Percentiles rank a stretch among this genome's conserved stretches.
phyloP scores from a whole-genome alignment of 1,140 invertebrate species.

The Drosophila rufa region DNA sequence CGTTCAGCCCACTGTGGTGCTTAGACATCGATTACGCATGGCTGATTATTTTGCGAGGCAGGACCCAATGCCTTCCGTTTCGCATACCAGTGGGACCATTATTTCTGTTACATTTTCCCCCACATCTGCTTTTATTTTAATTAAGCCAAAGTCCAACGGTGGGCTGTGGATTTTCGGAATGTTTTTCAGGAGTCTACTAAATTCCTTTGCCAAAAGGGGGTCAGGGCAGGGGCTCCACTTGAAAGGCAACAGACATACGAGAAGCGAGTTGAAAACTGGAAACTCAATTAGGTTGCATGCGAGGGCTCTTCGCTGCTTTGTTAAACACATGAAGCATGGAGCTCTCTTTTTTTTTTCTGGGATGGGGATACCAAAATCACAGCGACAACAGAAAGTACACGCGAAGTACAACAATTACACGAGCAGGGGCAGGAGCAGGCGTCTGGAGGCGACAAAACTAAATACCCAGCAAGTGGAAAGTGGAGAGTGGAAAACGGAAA shows the following conservation, averaged over 20 bases:
- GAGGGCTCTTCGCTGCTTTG: slow-evolving; percentile 65
- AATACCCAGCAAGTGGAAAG: slow-evolving; percentile 81
- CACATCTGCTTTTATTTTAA: slow-evolving; percentile 38
- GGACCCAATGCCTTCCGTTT: slow-evolving; percentile 39
- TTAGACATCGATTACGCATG: slow-evolving; percentile 16
- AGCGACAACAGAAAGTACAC: slow-evolving; percentile 80
- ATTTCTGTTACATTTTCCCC: slow-evolving; percentile 31
- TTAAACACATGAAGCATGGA: slow-evolving; percentile 66
- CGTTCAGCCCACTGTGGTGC: slow-evolving; percentile 15
- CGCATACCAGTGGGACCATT: slow-evolving; percentile 43
- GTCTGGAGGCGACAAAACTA: slow-evolving; percentile 50
- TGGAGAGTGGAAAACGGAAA: slow-evolving; percentile 80
- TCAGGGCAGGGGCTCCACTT: slow-evolving; percentile 8
- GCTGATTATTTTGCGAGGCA: slow-evolving; percentile 34
- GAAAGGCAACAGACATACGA: slow-evolving; percentile 14
- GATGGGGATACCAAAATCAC: slow-evolving; percentile 63
- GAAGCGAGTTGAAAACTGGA: slow-evolving; percentile 56
- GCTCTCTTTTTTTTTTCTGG: not conserved
- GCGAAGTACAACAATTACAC: slow-evolving; percentile 79
- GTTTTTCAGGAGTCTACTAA: slow-evolving; percentile 1
- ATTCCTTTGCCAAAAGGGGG: not conserved
- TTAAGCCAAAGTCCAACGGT: slow-evolving; percentile 16
- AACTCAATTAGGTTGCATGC: slow-evolving; percentile 81
- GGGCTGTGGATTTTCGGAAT: slow-evolving; percentile 2
- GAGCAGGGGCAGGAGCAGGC: not conserved